These are phyloP conservation scores for Ammodytes dubius DNA, from an alignment of 2,113 vertebrate genomes.

Conservation along the genomic window DNA sequence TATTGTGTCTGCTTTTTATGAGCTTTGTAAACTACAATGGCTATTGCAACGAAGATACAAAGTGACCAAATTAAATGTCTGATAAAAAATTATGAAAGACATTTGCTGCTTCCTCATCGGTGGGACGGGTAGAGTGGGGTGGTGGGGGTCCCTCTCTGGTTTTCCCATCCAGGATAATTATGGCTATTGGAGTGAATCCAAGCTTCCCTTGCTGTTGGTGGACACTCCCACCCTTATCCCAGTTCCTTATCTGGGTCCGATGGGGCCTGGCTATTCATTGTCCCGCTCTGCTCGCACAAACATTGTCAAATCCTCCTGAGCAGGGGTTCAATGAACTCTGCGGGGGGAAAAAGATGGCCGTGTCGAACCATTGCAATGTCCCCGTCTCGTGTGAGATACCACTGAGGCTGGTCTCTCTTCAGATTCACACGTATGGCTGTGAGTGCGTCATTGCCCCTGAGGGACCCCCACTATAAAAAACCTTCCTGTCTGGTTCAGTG, in stretches of 20 bases:
- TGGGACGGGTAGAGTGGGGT: neutral
- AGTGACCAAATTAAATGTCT: neutral
- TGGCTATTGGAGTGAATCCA: slow-evolving; percentile 59
- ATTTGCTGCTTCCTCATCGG: neutral
- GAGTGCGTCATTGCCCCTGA: neutral
- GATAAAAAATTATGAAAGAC: neutral
- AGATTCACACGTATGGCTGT: neutral
- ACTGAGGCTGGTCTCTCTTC: neutral
- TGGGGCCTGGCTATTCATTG: slow-evolving; percentile 48
- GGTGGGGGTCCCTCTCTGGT: slow-evolving; percentile 20
- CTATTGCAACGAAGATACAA: neutral
- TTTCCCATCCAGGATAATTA: slow-evolving; percentile 59
- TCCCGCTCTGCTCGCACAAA: slow-evolving; percentile 15
- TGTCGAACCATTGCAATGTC: slow-evolving; percentile 11
- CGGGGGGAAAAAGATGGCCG: slow-evolving; percentile 6
- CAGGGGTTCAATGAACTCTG: slow-evolving; percentile 37
- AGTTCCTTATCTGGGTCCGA: slow-evolving; percentile 65
- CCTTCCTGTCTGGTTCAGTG: slow-evolving; percentile 10
- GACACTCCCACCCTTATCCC: slow-evolving; percentile 59
- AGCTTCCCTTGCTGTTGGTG: slow-evolving; percentile 18
- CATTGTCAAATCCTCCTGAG: slow-evolving; percentile 40
- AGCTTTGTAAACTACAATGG: neutral
- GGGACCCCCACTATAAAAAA: slow-evolving; percentile 29
- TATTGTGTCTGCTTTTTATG: neutral
- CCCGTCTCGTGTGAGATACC: slow-evolving; percentile 3